Percentiles rank a stretch among this genome's conserved stretches.
Conservation (phyloP, 2,113 vertebrate genomes). For the Sterna hirundo region DNA sequence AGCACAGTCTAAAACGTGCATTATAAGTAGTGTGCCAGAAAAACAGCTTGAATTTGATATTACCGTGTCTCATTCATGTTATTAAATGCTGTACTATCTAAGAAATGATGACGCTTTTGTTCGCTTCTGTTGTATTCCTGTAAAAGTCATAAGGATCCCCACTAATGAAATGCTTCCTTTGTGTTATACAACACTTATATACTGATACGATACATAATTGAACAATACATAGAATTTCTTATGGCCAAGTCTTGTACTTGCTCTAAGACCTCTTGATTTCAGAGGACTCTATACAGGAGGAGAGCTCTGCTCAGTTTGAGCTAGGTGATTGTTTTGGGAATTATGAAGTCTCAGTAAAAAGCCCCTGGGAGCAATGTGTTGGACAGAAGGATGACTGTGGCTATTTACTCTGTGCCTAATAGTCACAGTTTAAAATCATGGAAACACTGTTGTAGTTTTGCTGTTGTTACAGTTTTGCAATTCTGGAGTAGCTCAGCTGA, state of each 20-base stretch:
- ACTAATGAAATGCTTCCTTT: not conserved
- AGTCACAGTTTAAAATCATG: not conserved
- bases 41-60: not conserved
- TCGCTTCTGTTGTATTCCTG: not conserved
- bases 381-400: not conserved
- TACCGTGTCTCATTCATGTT: not conserved
- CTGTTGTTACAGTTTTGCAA: not conserved
- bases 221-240: not conserved
- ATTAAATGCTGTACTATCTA: not conserved
- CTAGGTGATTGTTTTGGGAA: not conserved
- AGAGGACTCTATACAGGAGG: not conserved
- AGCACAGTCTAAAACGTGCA: not conserved
- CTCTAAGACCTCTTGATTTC: not conserved
- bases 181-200: not conserved
- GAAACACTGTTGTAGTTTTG: not conserved
- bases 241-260: not conserved
- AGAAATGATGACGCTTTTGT: not conserved
- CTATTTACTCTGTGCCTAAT: not conserved
- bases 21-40: not conserved
- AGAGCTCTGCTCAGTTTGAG: not conserved
- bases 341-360: not conserved
- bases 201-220: not conserved
- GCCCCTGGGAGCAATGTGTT: not conserved
- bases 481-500: not conserved
- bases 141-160: not conserved